Evolutionary conservation across 2,797 vertebrate genomes (phyloP), one percentile per base, ranked within the genome.

Genomic region (Sandelia bainsii): DNA sequence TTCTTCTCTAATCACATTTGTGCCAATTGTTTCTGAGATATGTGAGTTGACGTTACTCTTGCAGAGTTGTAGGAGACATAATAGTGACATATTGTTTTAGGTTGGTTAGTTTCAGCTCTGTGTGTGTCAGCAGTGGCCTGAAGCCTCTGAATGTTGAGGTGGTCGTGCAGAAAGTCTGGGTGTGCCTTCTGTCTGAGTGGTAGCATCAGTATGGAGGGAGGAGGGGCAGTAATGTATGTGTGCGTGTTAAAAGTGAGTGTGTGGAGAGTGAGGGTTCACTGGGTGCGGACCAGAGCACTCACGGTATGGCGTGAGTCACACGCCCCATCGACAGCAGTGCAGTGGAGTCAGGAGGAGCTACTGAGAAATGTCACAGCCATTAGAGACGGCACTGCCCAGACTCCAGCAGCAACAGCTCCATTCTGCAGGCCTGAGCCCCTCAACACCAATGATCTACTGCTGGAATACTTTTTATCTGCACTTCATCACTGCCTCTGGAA

Each of bases 301-400:
- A 64, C 75, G 76, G 87, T 86, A 81, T 80, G 86, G 88, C 71
- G 83, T 92, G 93, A 95, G 89, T 93, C 92, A 91, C 91, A 92
- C 89, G 81, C 89, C 90, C 82, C 83, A 80, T 86, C 86, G 75
- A 91, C 90, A 85, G 90, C 89, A 91, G 92, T 91, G 91, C 88
- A 88, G 92, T 74, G 90, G 82, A 90, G 86, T 90, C 88, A 89
- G 87, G 83, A 87, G 88, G 86, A 90, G 91, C 90, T 69, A 81
- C 88, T 83, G 85, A 89, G 90, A 93, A 91, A 92, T 92, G 92
- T 91, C 90, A 89, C 87, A 77, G 89, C 82, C 82, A 72, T 90
- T 83, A 83, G 80, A 91, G 86, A 82, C 70, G 54, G 48, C 76
- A 75, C 84, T 80, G 75, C 78, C 64, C 81, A 19, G 74, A 59